Conservation (phyloP, 2,888 invertebrate genomes). For the Drosophila rellima region DNA sequence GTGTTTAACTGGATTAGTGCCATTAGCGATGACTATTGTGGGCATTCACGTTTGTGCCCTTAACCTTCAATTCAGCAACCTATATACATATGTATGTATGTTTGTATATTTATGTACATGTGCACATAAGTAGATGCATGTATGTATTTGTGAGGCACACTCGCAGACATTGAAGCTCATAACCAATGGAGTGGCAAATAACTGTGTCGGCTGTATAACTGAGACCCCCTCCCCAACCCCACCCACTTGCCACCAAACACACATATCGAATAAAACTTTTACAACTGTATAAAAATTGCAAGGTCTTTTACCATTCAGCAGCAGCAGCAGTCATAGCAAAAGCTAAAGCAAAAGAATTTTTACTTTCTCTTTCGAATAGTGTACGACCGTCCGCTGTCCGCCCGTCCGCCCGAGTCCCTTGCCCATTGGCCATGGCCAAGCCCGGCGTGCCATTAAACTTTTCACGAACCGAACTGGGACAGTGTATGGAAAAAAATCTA, state of each 20-base stretch:
- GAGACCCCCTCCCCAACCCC: slow-evolving; percentile 11
- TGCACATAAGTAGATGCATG: slow-evolving; percentile 7
- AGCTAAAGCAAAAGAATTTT: slow-evolving; percentile 75
- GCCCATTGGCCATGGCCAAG: slow-evolving; percentile 29
- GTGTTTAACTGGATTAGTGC: slow-evolving; percentile 23
- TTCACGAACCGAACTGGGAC: slow-evolving; percentile 81
- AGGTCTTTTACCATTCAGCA: slow-evolving; percentile 72
- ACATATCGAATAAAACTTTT: slow-evolving; percentile 80
- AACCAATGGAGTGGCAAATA: slow-evolving; percentile 78
- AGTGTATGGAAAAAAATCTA: slow-evolving; percentile 69
- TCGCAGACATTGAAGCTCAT: slow-evolving; percentile 51
- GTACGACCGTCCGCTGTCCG: slow-evolving; percentile 40
- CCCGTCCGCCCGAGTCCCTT: slow-evolving; percentile 13
- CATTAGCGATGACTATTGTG: slow-evolving; percentile 32
- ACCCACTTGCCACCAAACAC: slow-evolving; percentile 53
- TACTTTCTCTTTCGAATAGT: slow-evolving; percentile 81
- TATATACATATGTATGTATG: slow-evolving; percentile 14
- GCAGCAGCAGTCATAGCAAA: slow-evolving; percentile 40
- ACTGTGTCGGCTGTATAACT: slow-evolving; percentile 62
- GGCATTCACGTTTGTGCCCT: slow-evolving; percentile 38
- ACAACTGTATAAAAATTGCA: slow-evolving; percentile 75
- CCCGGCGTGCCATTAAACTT: slow-evolving; percentile 77
- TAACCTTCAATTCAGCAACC: slow-evolving; percentile 54
- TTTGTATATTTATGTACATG: background rate
- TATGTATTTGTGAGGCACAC: slow-evolving; percentile 22